Percentiles rank a stretch among this genome's conserved stretches.
phyloP scores from a whole-genome alignment of 2,888 invertebrate species.

The Drosophila flavopinicola region DNA sequence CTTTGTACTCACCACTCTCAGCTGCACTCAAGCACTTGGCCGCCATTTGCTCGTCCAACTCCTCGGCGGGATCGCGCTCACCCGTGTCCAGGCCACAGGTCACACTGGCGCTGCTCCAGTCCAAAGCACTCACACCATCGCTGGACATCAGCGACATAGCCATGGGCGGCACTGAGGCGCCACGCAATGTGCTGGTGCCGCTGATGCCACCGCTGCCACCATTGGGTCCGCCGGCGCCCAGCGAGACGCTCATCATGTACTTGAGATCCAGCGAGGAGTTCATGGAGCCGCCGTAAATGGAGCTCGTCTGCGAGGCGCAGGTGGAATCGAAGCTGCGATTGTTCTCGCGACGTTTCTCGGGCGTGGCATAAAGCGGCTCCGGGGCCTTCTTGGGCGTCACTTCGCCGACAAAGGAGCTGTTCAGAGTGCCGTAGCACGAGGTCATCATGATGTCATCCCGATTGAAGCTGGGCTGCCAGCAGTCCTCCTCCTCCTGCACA shows the following conservation, averaged over 20 bases:
- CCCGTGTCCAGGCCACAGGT: constrained; percentile 60
- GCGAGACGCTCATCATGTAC: constrained; percentile 70
- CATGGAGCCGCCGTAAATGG: constrained; percentile 81
- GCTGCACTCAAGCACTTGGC: constrained; percentile 81
- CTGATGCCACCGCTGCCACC: constrained; percentile 50
- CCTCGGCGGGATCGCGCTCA: constrained; percentile 74
- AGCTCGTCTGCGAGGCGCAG: constrained; percentile 81
- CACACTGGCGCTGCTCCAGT: constrained; percentile 66
- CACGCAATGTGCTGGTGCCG: constrained; percentile 60
- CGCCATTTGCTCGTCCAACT: constrained; percentile 80
- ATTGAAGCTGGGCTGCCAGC: constrained; percentile 70
- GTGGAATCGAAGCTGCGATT: constrained; percentile 82
- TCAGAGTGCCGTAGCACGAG: constrained; percentile 84
- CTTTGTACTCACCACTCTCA: constrained; percentile 78
- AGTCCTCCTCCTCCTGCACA: constrained; percentile 66
- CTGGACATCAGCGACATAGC: constrained; percentile 72
- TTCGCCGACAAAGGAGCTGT: constrained; percentile 56
- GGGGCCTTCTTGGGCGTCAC: constrained; percentile 53
- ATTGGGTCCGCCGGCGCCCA: constrained; percentile 36
- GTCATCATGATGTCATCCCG: constrained; percentile 83
- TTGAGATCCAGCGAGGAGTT: constrained; percentile 80
- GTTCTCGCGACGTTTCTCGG: constrained; percentile 80
- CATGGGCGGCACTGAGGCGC: constrained; percentile 74
- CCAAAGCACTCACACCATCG: constrained; percentile 66
- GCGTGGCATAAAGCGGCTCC: constrained; percentile 80